Conservation (phyloP, 2,888 invertebrate species). For the Rhagium mordax region DNA sequence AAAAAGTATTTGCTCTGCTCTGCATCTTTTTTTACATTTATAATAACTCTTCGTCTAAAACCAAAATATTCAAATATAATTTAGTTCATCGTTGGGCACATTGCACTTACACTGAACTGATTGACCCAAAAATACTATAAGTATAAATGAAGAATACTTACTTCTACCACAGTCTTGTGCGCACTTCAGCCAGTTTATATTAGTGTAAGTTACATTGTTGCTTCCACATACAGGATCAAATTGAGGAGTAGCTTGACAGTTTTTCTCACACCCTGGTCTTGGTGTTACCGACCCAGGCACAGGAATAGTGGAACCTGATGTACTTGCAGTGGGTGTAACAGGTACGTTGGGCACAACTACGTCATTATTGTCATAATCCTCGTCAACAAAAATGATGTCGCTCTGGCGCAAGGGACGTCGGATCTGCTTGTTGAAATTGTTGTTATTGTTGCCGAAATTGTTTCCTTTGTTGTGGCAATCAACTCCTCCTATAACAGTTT, state of each 20-base stretch:
- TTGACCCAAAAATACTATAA: no score
- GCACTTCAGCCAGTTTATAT: conserved; percentile 59
- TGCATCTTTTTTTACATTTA: no score
- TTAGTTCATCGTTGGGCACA: no score
- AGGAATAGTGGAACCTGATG: conserved; percentile 46
- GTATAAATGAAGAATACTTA: conserved; percentile 52
- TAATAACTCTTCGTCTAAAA: no score
- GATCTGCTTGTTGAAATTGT: background rate
- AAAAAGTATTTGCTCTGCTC: no score
- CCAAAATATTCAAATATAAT: no score
- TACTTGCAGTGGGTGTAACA: conserved; percentile 18
- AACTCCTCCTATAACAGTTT: conserved; percentile 5
- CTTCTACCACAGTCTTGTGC: conserved; percentile 63
- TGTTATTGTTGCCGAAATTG: background rate
- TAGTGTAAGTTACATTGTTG: conserved; percentile 62
- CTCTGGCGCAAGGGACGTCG: background rate
- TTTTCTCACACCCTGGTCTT: conserved; percentile 58
- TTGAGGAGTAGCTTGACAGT: conserved; percentile 61
- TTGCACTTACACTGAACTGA: no score
- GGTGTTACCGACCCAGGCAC: conserved; percentile 62
- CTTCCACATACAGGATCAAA: conserved; percentile 66
- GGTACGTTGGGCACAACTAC: background rate
- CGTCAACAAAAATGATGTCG: conserved; percentile 1
- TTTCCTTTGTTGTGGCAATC: background rate
- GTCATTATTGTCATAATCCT: background rate